phyloP scores from a whole-genome alignment of 2,888 invertebrate species.

The Molorchus minor region DNA sequence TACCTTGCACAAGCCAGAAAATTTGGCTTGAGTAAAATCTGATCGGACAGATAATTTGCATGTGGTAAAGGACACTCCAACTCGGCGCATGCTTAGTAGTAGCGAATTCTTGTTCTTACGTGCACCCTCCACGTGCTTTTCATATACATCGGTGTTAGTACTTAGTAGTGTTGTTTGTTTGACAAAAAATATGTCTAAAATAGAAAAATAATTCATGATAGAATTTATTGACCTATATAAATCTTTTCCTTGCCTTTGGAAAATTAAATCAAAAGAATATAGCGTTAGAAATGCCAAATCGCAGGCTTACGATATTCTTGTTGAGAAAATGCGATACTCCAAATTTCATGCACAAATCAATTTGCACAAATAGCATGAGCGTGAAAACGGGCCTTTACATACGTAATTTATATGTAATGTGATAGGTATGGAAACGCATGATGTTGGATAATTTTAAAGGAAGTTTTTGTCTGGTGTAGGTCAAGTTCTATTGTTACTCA shows the following conservation, averaged over 20 bases:
- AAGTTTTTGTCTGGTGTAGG: no score
- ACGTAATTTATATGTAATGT: no score
- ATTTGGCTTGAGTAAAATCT: slow-evolving; percentile 19
- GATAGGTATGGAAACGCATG: no score
- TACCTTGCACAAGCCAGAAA: slow-evolving; percentile 10
- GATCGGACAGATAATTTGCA: slow-evolving; percentile 3
- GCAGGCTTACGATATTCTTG: not conserved
- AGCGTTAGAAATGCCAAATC: not conserved
- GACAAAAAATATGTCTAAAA: not conserved
- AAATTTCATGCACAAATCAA: no score
- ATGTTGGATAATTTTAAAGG: no score
- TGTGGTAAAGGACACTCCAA: not conserved
- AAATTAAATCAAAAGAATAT: not conserved
- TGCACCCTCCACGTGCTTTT: not conserved
- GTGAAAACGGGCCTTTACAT: no score
- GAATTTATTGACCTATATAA: not conserved
- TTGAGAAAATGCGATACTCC: not conserved
- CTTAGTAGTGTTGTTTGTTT: not conserved
- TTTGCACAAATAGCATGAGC: no score
- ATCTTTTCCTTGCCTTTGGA: not conserved
- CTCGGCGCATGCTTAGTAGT: not conserved
- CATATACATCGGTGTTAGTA: not conserved
- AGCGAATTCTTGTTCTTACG: not conserved
- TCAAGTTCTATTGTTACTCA: no score
- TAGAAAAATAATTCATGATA: not conserved